Percentiles rank a stretch among this genome's conserved stretches.
Evolutionary conservation across 92 coral and sea anemone genomes (phyloP).

Genomic region (Phymanthus crucifer): DNA sequence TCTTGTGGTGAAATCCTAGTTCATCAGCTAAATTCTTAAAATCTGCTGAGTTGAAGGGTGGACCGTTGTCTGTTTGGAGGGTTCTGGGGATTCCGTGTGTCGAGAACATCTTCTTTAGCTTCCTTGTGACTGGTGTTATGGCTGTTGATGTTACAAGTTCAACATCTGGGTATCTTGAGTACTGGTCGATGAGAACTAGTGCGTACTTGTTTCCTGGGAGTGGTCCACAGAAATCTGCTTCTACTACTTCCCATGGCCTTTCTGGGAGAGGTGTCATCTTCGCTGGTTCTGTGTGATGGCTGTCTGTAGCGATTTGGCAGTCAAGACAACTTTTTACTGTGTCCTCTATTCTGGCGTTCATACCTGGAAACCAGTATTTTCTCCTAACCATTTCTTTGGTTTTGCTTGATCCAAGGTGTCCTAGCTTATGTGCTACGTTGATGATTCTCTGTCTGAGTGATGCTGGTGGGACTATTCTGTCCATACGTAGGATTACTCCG

Average conservation of each 20-base stretch:
- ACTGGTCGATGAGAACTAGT: constrained; percentile 50
- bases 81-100: no score
- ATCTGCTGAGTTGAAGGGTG: constrained; percentile 51
- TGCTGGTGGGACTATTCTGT: constrained; percentile 58
- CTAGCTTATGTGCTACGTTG: constrained; percentile 49
- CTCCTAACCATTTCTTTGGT: constrained; percentile 57
- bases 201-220: constrained; percentile 45
- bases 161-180: constrained; percentile 59
- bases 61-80: constrained; percentile 60
- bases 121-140: no score
- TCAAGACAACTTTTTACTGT: constrained; percentile 41
- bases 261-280: constrained; percentile 60
- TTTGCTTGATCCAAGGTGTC: constrained; percentile 59
- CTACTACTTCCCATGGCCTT: constrained; percentile 49
- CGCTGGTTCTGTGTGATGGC: constrained; percentile 51
- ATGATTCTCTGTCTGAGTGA: constrained; percentile 41
- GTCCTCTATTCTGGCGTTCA: constrained; percentile 39
- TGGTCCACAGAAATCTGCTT: constrained; percentile 63
- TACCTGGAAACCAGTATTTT: constrained; percentile 60
- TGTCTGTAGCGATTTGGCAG: constrained; percentile 55
- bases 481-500: constrained; percentile 41
- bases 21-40: constrained; percentile 30
- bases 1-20: constrained; percentile 49
- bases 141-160: constrained; percentile 18
- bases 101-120: no score